Conservation (phyloP, 2,888 invertebrate genomes). For the Ametastegia equiseti region DNA sequence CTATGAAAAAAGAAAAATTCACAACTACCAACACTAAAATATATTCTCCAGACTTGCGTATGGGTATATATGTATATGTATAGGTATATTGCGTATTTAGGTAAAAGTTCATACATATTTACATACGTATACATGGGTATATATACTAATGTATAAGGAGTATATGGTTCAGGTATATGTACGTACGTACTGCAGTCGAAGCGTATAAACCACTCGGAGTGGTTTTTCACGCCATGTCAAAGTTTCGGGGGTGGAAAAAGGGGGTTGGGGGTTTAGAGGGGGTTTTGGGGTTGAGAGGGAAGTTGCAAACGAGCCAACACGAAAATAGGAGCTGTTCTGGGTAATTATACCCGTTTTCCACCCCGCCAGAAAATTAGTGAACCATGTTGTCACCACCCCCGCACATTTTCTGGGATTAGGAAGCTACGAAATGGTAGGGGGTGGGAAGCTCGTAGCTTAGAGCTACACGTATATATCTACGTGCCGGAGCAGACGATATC, state of each 20-base stretch:
- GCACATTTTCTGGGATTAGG: neutral
- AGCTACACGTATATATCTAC: neutral
- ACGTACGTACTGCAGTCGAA: neutral
- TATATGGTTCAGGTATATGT: too few relatives aligned
- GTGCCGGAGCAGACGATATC: too few relatives aligned
- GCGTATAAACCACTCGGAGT: neutral
- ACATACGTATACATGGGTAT: neutral
- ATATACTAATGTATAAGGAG: neutral
- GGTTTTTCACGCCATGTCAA: neutral
- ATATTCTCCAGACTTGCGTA: too few relatives aligned
- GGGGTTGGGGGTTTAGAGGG: neutral
- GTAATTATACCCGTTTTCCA: constrained; percentile 7
- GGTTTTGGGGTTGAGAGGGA: too few relatives aligned
- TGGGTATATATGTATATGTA: too few relatives aligned
- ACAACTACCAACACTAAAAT: too few relatives aligned
- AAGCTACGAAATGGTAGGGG: constrained; percentile 1
- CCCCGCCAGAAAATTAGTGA: neutral
- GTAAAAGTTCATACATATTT: neutral
- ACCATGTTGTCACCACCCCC: neutral
- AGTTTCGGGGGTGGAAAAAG: neutral
- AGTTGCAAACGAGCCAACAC: constrained; percentile 19
- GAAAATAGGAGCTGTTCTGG: constrained; percentile 17
- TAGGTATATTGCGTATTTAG: too few relatives aligned
- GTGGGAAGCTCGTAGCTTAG: too few relatives aligned
- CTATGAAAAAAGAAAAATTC: too few relatives aligned